These are phyloP conservation scores for Colletes gigas DNA, from an alignment of 1,140 invertebrate species.

Conservation along the genomic window DNA sequence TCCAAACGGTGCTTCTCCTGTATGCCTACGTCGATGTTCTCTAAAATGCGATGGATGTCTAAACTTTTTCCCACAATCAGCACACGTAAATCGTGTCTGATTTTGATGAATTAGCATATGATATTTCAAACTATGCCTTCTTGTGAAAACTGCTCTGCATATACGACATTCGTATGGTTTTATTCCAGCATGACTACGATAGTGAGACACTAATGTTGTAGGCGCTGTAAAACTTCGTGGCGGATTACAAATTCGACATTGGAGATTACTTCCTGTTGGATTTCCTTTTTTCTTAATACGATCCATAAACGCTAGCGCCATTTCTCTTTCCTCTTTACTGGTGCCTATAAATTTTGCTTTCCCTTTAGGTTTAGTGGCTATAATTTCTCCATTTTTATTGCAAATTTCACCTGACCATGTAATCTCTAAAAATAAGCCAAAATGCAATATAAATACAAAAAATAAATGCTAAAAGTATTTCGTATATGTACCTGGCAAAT, in stretches of 20 bases:
- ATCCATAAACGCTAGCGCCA: conserved; percentile 80
- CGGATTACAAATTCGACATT: conserved; percentile 85
- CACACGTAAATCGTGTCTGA: conserved; percentile 85
- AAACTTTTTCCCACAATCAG: conserved; percentile 85
- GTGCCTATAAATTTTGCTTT: conserved; percentile 83
- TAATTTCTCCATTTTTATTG: conserved; percentile 54
- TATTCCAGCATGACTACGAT: conserved; percentile 86
- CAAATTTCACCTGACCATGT: conserved; percentile 50
- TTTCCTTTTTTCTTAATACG: conserved; percentile 79
- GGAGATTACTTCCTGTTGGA: conserved; percentile 79
- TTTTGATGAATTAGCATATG: conserved; percentile 87
- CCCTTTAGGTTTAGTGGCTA: conserved; percentile 78
- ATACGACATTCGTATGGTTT: conserved; percentile 85
- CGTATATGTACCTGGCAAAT: conserved; percentile 39
- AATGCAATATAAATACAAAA: conserved; percentile 8
- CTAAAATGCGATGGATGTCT: conserved; percentile 87
- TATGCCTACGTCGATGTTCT: conserved; percentile 85
- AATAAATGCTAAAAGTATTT: conserved; percentile 5
- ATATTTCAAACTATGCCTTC: conserved; percentile 86
- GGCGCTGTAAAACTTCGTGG: conserved; percentile 85
- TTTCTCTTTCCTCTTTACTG: conserved; percentile 81
- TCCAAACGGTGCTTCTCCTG: conserved; percentile 86
- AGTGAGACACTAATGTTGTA: conserved; percentile 86
- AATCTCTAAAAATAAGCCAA: conserved; percentile 29
- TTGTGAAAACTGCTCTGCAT: conserved; percentile 85